Percentiles rank a stretch among this genome's conserved stretches.
Conservation (phyloP, 2,113 vertebrate species). For the Colinus virginianus region DNA sequence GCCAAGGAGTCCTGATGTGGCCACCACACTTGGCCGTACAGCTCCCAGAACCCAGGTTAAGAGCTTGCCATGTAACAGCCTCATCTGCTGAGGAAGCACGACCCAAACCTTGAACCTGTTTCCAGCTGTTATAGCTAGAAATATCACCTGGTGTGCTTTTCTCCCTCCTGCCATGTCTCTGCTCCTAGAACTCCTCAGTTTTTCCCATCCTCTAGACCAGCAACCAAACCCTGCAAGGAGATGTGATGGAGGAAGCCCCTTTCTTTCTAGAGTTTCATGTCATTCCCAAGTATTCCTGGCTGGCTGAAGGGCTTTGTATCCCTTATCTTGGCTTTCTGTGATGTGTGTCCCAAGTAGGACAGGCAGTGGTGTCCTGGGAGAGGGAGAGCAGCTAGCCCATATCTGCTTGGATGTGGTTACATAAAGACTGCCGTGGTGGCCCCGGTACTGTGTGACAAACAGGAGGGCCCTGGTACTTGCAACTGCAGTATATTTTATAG, state of each 20-base stretch:
- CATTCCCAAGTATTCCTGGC: neutral
- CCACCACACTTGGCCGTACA: no score
- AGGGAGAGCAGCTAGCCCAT: neutral
- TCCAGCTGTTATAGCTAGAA: no score
- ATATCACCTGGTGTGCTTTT: accelerated
- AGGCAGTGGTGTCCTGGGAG: neutral
- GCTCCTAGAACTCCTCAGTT: neutral
- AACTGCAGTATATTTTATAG: conserved; percentile 25
- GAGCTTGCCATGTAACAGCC: neutral
- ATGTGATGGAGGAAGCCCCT: neutral
- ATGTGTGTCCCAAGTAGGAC: neutral
- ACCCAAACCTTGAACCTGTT: neutral
- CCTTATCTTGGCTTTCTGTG: neutral
- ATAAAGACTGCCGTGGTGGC: neutral
- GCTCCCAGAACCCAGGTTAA: neutral
- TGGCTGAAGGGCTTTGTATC: neutral
- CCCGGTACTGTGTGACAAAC: neutral
- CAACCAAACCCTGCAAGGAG: neutral
- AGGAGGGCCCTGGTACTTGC: neutral
- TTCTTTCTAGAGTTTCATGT: accelerated
- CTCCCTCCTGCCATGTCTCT: neutral
- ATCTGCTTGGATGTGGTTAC: neutral
- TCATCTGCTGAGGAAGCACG: neutral
- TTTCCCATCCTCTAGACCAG: neutral
- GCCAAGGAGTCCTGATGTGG: neutral